Evolutionary conservation across 2,888 invertebrate species (phyloP).

Genomic region (Dendrolimus houi): DNA sequence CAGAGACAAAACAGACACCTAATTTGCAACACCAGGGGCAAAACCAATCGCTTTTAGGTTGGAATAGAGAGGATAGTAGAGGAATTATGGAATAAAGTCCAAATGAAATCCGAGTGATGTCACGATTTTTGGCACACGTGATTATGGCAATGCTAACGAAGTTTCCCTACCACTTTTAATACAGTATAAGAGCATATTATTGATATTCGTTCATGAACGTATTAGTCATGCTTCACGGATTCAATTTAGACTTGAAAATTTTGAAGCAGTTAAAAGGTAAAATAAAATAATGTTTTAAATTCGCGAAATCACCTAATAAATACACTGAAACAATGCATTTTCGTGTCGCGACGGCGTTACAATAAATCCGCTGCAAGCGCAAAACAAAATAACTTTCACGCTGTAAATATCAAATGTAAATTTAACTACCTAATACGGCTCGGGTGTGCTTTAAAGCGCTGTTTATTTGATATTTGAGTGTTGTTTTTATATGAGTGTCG

Average conservation of each 20-base stretch:
- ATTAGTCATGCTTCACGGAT: conserved; percentile 17
- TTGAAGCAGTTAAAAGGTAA: conserved; percentile 12
- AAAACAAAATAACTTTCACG: conserved; percentile 63
- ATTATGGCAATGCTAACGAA: no score
- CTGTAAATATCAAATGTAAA: conserved; percentile 72
- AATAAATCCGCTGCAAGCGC: conserved; percentile 52
- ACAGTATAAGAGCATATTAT: no score
- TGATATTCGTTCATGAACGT: background rate
- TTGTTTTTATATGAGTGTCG: conserved; percentile 66
- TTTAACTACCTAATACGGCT: conserved; percentile 71
- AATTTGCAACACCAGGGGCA: no score
- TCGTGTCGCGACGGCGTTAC: conserved; percentile 34
- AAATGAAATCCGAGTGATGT: no score
- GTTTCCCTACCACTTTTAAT: no score
- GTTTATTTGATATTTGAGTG: conserved; percentile 67
- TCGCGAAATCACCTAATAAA: conserved; percentile 60
- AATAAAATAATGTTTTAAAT: conserved; percentile 31
- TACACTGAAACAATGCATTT: conserved; percentile 52
- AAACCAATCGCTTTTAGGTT: no score
- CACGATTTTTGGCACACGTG: no score
- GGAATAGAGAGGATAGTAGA: no score
- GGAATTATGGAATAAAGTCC: no score
- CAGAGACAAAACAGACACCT: no score
- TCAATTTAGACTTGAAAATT: background rate
- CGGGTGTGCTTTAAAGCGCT: conserved; percentile 58